Percentiles rank a stretch among this genome's conserved stretches.
Conservation (phyloP, 2,113 vertebrate genomes). For the Camelus bactrianus region DNA sequence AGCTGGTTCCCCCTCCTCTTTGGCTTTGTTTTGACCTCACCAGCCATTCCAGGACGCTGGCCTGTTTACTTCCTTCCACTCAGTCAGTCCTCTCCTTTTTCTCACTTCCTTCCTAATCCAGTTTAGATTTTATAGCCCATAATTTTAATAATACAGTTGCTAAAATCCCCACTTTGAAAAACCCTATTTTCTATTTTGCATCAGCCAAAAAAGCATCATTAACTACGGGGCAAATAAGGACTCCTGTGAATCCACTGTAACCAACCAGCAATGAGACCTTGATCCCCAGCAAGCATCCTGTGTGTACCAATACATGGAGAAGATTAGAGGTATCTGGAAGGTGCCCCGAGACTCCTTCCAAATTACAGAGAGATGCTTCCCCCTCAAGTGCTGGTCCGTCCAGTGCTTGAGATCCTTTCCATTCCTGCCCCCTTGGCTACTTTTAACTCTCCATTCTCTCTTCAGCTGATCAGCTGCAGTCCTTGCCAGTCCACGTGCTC, state of each 20-base stretch:
- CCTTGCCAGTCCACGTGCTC: background rate
- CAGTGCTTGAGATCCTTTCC: background rate
- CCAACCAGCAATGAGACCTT: background rate
- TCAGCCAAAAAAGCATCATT: background rate
- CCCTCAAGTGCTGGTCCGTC: background rate
- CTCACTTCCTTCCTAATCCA: background rate
- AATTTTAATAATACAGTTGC: background rate
- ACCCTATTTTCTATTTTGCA: background rate
- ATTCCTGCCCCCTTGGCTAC: background rate
- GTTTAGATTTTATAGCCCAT: background rate
- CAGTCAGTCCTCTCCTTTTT: background rate
- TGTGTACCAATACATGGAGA: background rate
- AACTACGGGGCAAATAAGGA: background rate
- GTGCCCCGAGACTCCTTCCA: background rate
- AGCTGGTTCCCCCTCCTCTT: background rate
- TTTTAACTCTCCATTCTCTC: background rate
- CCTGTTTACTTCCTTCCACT: background rate
- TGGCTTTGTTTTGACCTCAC: background rate
- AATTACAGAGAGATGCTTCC: background rate
- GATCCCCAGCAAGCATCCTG: background rate
- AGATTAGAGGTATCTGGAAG: background rate
- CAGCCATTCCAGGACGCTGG: background rate
- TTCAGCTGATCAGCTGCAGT: background rate
- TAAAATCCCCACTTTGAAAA: conserved; percentile 35
- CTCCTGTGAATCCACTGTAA: background rate